Evolutionary conservation across 1,140 invertebrate species (phyloP).

Genomic region (Aphelenchoides besseyi): DNA sequence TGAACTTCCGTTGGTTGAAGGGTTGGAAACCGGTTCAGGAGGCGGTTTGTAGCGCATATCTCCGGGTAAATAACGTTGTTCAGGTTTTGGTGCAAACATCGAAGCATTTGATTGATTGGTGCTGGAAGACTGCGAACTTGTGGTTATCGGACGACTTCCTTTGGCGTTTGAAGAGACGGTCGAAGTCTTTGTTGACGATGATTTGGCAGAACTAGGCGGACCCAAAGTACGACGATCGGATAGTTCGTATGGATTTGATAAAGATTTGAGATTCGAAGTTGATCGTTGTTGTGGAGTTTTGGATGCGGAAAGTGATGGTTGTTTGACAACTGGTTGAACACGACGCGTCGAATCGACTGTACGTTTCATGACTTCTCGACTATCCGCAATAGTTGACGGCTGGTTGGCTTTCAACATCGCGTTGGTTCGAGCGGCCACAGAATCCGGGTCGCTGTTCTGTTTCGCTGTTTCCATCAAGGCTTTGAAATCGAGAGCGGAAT

Average conservation of each 20-base stretch:
- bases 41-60: conserved; percentile 44
- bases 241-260: background rate
- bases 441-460: conserved; percentile 27
- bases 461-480: conserved; percentile 29
- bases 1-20: background rate
- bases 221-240: background rate
- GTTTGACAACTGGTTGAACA: background rate
- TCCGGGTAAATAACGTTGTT: conserved; percentile 45
- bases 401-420: background rate
- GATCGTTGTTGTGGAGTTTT: too few species aligned
- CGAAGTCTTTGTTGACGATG: background rate
- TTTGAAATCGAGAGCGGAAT: conserved; percentile 15
- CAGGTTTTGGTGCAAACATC: conserved; percentile 21
- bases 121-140: background rate
- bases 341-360: background rate
- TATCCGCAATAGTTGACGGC: conserved; percentile 11
- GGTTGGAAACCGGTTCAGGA: too few species aligned
- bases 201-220: background rate
- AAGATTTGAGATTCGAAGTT: background rate
- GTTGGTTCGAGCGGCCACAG: background rate
- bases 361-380: conserved; percentile 8
- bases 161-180: background rate
- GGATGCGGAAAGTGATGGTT: background rate
- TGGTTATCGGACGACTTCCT: background rate
- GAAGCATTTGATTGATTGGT: background rate